Evolutionary conservation across 2,888 invertebrate species (phyloP).

Genomic region (Drosophila koepferae): DNA sequence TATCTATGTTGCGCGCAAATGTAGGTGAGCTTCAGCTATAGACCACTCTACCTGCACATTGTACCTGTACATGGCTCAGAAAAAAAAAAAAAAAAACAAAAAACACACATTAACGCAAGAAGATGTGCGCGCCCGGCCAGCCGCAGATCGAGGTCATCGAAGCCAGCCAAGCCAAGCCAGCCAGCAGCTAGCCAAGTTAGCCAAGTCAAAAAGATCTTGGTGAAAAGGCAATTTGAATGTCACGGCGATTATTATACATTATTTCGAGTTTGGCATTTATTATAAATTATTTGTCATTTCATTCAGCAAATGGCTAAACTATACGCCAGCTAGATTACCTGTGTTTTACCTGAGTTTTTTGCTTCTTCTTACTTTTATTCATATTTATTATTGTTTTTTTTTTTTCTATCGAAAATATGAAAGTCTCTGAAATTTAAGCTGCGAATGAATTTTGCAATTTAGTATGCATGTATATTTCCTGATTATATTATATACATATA

Average conservation of each 20-base stretch:
- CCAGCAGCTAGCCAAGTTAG: background rate
- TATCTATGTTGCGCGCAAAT: conserved; percentile 35
- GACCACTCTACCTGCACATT: background rate
- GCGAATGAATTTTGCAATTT: background rate
- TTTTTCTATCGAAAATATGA: background rate
- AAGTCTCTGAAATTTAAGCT: background rate
- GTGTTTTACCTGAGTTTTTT: background rate
- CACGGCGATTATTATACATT: conserved; percentile 24
- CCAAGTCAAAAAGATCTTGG: conserved; percentile 15
- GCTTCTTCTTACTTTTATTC: background rate
- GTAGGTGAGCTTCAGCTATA: conserved; percentile 50
- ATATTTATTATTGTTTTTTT: background rate
- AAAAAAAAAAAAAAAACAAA: background rate
- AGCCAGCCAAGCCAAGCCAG: conserved; percentile 4
- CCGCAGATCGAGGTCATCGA: conserved; percentile 32
- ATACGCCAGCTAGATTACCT: background rate
- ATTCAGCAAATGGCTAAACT: background rate
- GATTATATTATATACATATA: background rate
- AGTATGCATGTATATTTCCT: background rate
- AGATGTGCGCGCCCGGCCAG: conserved; percentile 20
- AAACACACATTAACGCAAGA: conserved; percentile 20
- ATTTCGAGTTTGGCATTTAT: conserved; percentile 1
- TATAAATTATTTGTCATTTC: conserved; percentile 5
- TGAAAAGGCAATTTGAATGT: conserved; percentile 21
- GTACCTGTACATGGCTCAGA: conserved; percentile 19